Conservation (phyloP, 1,140 invertebrate genomes). For the Plectus sambesii region DNA sequence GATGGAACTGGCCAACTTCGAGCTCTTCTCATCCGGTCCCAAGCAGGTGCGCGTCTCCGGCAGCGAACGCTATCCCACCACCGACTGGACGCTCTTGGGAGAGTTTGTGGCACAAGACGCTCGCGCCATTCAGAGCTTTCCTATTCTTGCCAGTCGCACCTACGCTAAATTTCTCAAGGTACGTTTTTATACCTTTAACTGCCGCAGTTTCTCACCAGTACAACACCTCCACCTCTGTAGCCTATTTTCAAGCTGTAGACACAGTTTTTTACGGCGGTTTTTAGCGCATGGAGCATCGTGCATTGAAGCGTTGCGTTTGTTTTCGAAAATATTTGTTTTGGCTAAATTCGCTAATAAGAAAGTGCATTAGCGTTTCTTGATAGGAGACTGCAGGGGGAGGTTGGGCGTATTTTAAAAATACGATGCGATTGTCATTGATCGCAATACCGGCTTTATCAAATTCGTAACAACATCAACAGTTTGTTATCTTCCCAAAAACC, state of each 20-base stretch:
- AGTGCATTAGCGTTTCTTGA: too few relatives aligned
- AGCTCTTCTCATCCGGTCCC: slow-evolving; percentile 90
- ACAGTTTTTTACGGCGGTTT: too few relatives aligned
- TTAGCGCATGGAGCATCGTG: background rate
- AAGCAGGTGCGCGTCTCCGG: slow-evolving; percentile 68
- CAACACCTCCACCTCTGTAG: background rate
- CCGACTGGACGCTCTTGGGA: slow-evolving; percentile 79
- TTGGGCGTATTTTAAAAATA: too few relatives aligned
- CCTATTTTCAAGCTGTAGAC: too few relatives aligned
- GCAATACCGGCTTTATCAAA: too few relatives aligned
- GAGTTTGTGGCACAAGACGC: slow-evolving; percentile 74
- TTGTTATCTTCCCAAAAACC: too few relatives aligned
- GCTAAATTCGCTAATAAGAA: too few relatives aligned
- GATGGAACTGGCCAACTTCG: slow-evolving; percentile 91
- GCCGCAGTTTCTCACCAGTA: slow-evolving; percentile 8
- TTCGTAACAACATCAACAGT: too few relatives aligned
- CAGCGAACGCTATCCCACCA: slow-evolving; percentile 75
- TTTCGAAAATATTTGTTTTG: slow-evolving; percentile 12
- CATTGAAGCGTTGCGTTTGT: slow-evolving; percentile 1
- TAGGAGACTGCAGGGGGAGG: too few relatives aligned
- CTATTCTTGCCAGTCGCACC: slow-evolving; percentile 58
- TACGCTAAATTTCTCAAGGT: slow-evolving; percentile 81
- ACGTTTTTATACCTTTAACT: slow-evolving; percentile 7
- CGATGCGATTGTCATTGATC: too few relatives aligned
- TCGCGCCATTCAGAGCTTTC: slow-evolving; percentile 73